These are phyloP conservation scores for Spea multiplicata DNA, from an alignment of 2,113 vertebrate species.

Conservation along the genomic window DNA sequence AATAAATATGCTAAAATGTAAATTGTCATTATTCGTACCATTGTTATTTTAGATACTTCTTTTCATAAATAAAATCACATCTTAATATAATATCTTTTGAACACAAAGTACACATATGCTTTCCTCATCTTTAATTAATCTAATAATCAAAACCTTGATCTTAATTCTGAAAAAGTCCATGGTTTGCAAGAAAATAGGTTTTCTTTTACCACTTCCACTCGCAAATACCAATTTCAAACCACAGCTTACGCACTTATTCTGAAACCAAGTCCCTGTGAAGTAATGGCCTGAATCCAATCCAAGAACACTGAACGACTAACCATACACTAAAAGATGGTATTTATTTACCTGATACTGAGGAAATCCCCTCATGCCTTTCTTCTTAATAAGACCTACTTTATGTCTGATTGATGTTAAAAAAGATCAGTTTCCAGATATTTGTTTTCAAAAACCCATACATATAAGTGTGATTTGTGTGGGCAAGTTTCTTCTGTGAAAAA, in stretches of 20 bases:
- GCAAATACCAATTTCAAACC: constrained; percentile 41
- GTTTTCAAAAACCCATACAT: too few relatives aligned
- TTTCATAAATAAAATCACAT: too few relatives aligned
- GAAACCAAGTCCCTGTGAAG: constrained; percentile 18
- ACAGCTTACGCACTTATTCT: constrained; percentile 47
- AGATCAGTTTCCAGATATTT: too few relatives aligned
- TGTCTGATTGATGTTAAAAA: constrained; percentile 8
- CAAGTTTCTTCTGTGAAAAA: too few relatives aligned
- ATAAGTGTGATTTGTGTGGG: too few relatives aligned
- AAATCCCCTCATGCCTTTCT: constrained; percentile 44
- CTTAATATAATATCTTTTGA: too few relatives aligned
- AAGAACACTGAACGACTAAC: constrained; percentile 23
- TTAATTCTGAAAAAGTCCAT: constrained; percentile 13
- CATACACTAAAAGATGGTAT: constrained; percentile 37
- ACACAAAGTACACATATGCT: background rate
- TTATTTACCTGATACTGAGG: constrained; percentile 43
- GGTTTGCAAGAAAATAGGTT: constrained; percentile 37
- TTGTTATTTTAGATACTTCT: too few relatives aligned
- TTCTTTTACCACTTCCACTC: constrained; percentile 41
- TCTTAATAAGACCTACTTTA: constrained; percentile 4
- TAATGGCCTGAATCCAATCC: constrained; percentile 38
- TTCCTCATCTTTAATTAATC: background rate
- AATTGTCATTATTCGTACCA: too few relatives aligned
- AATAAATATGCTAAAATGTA: too few relatives aligned
- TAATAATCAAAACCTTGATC: constrained; percentile 2